Evolutionary conservation across 1,140 invertebrate genomes (phyloP).

Genomic region (Drosophila mayri): DNA sequence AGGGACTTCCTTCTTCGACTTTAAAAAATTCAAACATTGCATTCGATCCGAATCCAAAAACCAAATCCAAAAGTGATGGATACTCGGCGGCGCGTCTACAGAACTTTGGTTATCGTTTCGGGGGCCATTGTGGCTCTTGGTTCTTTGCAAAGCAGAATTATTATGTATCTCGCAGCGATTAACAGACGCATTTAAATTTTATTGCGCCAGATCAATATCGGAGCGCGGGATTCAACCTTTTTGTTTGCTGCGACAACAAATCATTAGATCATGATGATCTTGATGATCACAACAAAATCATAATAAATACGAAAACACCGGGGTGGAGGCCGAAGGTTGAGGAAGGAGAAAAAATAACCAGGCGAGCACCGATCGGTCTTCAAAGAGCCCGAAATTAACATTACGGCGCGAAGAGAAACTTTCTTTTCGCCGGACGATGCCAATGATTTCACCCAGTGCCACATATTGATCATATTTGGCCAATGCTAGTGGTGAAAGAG

Average conservation of each 20-base stretch:
- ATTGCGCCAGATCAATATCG: slow-evolving; percentile 79
- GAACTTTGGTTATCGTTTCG: slow-evolving; percentile 49
- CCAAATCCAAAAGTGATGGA: slow-evolving; percentile 59
- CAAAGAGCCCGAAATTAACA: slow-evolving; percentile 66
- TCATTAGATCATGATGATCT: slow-evolving; percentile 69
- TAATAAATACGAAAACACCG: slow-evolving; percentile 43
- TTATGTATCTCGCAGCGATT: slow-evolving; percentile 81
- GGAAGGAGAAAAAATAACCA: slow-evolving; percentile 23
- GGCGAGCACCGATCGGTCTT: slow-evolving; percentile 57
- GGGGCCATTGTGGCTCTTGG: slow-evolving; percentile 25
- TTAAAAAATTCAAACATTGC: neutral
- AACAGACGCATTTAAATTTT: slow-evolving; percentile 82
- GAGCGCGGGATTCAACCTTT: slow-evolving; percentile 43
- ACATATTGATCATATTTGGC: slow-evolving; percentile 70
- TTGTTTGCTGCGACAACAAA: slow-evolving; percentile 63
- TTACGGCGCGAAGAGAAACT: slow-evolving; percentile 71
- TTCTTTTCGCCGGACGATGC: slow-evolving; percentile 63
- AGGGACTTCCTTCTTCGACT: slow-evolving; percentile 30
- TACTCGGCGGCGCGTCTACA: slow-evolving; percentile 55
- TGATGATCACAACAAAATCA: slow-evolving; percentile 47
- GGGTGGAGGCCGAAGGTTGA: neutral
- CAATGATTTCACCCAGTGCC: slow-evolving; percentile 78
- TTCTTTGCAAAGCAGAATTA: slow-evolving; percentile 66
- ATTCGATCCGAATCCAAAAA: slow-evolving; percentile 39
- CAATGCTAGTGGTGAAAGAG: slow-evolving; percentile 45